Conservation (phyloP, 2,797 vertebrate species). For the Pangasius mekongensis region DNA sequence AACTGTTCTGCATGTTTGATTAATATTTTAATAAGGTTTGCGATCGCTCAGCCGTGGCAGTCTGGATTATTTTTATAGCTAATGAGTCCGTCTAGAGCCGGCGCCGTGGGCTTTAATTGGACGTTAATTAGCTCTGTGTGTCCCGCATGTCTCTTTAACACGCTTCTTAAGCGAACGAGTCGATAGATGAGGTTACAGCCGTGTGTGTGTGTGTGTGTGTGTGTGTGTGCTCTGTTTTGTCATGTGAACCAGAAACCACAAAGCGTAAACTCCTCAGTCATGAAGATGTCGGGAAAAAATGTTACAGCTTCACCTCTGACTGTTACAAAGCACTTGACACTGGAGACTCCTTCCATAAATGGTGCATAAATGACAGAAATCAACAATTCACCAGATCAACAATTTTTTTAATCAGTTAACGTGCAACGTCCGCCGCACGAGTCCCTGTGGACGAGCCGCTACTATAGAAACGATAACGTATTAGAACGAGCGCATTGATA, state of each 20-base stretch:
- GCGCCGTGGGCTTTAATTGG: neutral
- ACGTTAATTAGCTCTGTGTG: neutral
- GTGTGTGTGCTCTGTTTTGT: neutral
- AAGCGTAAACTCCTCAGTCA: no score
- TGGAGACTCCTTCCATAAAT: no score
- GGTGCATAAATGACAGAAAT: no score
- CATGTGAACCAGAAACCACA: no score
- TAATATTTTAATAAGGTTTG: constrained; percentile 1
- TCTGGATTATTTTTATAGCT: neutral
- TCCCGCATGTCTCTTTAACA: neutral
- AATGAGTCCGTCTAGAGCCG: neutral
- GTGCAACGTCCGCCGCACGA: neutral
- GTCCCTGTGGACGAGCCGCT: neutral
- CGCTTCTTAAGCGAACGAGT: neutral
- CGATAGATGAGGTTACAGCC: neutral
- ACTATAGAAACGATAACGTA: neutral
- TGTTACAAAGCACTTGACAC: neutral
- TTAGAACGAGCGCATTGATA: neutral
- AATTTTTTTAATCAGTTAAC: neutral
- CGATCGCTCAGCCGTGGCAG: neutral
- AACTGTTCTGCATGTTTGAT: neutral
- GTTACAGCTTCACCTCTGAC: neutral
- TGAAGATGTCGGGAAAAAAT: no score
- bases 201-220: neutral
- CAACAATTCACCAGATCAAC: no score